A percentile compares a stretch with the other conserved stretches of the same genome.
Conservation (phyloP, 2,113 vertebrate species). For the Grantiella picta region DNA sequence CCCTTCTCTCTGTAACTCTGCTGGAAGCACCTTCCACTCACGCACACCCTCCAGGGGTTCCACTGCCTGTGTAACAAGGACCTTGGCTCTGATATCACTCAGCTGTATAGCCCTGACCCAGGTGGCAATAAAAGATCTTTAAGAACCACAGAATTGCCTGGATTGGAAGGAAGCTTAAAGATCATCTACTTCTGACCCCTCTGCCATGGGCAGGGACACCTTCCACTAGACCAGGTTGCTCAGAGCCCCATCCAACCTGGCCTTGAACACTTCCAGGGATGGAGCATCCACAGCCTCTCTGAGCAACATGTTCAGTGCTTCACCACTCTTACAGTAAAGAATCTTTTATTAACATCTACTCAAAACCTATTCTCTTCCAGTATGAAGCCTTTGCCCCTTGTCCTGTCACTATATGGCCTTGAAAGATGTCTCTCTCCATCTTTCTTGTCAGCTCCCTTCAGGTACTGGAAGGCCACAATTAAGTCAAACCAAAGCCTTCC, state of each 20-base stretch:
- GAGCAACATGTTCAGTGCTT: background rate
- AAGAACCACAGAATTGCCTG: background rate
- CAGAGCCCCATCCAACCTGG: background rate
- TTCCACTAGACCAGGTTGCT: background rate
- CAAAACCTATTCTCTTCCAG: background rate
- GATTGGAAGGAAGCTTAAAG: background rate
- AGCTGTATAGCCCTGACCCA: background rate
- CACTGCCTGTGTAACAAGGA: fast-evolving
- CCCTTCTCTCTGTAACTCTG: background rate
- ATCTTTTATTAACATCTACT: background rate
- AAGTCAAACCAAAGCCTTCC: background rate
- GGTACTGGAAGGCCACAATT: background rate
- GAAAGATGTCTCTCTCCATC: background rate
- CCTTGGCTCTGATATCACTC: background rate
- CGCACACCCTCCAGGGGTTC: fast-evolving
- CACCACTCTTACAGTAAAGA: background rate
- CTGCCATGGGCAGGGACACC: background rate
- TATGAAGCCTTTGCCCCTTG: background rate
- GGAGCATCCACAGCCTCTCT: background rate
- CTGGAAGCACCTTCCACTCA: background rate
- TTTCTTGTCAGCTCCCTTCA: background rate
- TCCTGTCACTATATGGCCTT: background rate
- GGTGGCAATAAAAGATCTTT: background rate
- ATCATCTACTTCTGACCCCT: background rate
- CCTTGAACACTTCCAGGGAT: background rate